Evolutionary conservation across 2,888 invertebrate genomes (phyloP).

Genomic region (Leptopilina syphax): DNA sequence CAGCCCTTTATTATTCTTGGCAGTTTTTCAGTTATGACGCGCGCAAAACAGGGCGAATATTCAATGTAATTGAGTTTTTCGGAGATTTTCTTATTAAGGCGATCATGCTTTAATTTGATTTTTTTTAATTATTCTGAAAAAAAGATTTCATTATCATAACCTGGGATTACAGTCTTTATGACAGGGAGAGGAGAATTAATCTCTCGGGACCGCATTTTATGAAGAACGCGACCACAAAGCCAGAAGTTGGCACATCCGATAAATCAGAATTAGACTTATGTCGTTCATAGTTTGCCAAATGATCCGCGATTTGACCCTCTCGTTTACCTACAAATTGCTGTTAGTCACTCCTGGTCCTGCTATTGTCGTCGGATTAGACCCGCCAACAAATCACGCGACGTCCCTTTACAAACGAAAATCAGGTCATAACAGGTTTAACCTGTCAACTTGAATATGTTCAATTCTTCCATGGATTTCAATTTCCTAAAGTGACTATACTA

Average conservation of each 20-base stretch:
- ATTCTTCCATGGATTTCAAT: constrained; percentile 7
- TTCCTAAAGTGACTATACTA: background rate
- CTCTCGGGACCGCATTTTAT: background rate
- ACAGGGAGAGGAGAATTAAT: constrained; percentile 21
- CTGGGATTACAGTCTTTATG: constrained; percentile 18
- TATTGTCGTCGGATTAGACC: constrained; percentile 35
- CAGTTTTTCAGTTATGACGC: background rate
- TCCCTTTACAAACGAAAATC: constrained; percentile 25
- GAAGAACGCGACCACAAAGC: background rate
- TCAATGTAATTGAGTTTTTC: constrained; percentile 4
- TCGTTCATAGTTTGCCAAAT: constrained; percentile 28
- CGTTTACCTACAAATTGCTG: constrained; percentile 39
- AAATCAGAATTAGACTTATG: constrained; percentile 38
- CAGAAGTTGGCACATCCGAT: constrained; percentile 16
- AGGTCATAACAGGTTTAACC: constrained; percentile 35
- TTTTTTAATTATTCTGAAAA: constrained; percentile 5
- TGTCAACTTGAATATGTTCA: constrained; percentile 15
- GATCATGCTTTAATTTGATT: constrained; percentile 16
- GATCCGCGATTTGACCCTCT: constrained; percentile 27
- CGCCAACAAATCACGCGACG: constrained; percentile 32
- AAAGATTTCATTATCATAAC: constrained; percentile 4
- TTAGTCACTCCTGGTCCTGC: constrained; percentile 33
- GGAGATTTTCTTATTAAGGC: constrained; percentile 21
- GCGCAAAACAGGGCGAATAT: background rate
- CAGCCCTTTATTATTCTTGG: background rate